Evolutionary conservation across 92 coral and sea anemone species (phyloP).

Genomic region (Scolanthus callimorphus): DNA sequence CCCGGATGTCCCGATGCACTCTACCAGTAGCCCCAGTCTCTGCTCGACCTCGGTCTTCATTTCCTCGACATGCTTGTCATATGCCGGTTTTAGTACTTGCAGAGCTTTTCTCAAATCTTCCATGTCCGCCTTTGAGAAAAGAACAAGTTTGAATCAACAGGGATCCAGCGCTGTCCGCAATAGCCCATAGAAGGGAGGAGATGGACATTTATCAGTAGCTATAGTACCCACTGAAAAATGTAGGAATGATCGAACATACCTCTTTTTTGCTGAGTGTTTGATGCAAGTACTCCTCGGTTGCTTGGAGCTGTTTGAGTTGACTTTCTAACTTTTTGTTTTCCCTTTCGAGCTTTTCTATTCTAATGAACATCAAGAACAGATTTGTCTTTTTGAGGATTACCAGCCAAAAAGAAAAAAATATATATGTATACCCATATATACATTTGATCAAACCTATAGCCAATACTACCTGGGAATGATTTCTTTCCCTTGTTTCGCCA

Average conservation of each 20-base stretch:
- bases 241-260: no score
- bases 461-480: conserved; percentile 1
- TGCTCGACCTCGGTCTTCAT: background rate
- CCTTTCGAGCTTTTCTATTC: background rate
- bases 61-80: background rate
- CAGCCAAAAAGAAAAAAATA: no score
- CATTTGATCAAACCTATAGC: no score
- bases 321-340: conserved; percentile 1
- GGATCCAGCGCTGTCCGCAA: no score
- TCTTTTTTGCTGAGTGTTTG: conserved; percentile 1
- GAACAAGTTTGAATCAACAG: no score
- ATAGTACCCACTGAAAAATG: no score
- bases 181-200: no score
- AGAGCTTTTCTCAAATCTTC: background rate
- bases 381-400: no score
- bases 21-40: background rate
- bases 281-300: background rate
- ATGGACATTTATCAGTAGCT: no score
- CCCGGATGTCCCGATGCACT: conserved; percentile 3
- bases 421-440: no score
- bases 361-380: no score
- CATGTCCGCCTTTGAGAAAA: background rate
- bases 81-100: background rate
- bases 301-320: conserved; percentile 1
- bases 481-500: background rate